These are phyloP conservation scores for Rhegmatorhina hoffmannsi DNA, from an alignment of 2,113 vertebrate species.

Conservation along the genomic window DNA sequence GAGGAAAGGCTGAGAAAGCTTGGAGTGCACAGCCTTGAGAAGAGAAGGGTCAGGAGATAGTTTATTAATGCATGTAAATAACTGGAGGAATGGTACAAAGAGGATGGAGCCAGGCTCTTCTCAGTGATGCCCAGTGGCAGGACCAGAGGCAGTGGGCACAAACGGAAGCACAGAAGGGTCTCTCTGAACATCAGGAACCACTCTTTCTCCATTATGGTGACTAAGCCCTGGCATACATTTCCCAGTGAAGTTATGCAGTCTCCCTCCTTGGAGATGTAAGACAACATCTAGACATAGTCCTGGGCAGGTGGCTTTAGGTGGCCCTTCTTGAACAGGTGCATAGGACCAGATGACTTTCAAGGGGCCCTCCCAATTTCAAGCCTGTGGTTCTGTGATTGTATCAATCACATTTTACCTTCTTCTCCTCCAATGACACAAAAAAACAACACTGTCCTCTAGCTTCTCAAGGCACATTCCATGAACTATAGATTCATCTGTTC, in stretches of 20 bases:
- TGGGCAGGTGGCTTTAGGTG: neutral
- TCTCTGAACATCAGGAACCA: neutral
- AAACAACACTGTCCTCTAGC: neutral
- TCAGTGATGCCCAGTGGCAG: neutral
- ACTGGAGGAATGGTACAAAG: neutral
- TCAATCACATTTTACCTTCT: neutral
- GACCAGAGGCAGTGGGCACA: neutral
- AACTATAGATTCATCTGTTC: neutral
- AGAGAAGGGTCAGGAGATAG: neutral
- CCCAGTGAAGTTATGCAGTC: neutral
- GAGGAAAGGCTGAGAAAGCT: neutral
- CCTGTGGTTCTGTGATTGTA: neutral
- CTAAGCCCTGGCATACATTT: neutral
- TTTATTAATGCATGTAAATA: neutral
- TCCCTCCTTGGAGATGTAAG: neutral
- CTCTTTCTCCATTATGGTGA: neutral
- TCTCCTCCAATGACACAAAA: neutral
- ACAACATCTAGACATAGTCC: rapidly evolving
- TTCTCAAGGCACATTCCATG: neutral
- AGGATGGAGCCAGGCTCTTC: neutral
- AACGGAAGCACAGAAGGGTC: neutral
- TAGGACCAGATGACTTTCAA: neutral
- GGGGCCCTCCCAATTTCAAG: neutral
- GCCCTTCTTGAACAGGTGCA: neutral
- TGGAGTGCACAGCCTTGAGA: neutral